Evolutionary conservation across 2,888 invertebrate genomes (phyloP).

Genomic region (Ochropleura plecta): DNA sequence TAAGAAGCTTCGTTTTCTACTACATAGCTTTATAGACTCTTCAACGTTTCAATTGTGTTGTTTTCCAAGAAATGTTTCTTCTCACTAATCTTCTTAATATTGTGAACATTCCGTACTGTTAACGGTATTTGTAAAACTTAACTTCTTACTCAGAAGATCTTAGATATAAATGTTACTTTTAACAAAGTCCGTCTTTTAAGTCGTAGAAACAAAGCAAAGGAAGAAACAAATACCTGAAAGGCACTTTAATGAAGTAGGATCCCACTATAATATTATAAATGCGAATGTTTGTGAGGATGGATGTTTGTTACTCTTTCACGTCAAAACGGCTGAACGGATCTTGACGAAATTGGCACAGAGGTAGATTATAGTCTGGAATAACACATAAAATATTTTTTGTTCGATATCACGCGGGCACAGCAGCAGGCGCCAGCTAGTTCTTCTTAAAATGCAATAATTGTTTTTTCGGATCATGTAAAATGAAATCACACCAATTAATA

Average conservation of each 20-base stretch:
- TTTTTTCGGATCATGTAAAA: background rate
- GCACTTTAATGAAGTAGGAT: background rate
- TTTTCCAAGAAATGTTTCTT: conserved; percentile 44
- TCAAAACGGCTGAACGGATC: too few relatives aligned
- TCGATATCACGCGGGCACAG: too few relatives aligned
- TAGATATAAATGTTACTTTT: conserved; percentile 2
- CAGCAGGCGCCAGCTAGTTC: too few relatives aligned
- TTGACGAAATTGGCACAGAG: too few relatives aligned
- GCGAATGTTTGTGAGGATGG: too few relatives aligned
- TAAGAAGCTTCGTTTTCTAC: conserved; percentile 21
- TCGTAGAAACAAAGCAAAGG: background rate
- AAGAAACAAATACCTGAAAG: background rate
- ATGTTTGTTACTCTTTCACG: too few relatives aligned
- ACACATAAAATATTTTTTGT: too few relatives aligned
- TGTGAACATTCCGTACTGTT: conserved; percentile 28
- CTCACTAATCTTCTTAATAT: conserved; percentile 42
- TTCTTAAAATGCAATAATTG: too few relatives aligned
- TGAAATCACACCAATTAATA: conserved; percentile 1
- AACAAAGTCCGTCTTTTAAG: background rate
- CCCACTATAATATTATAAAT: background rate
- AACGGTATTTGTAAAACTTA: conserved; percentile 23
- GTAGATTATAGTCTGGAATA: too few relatives aligned
- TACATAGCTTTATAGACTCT: conserved; percentile 24
- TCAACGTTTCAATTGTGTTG: conserved; percentile 40
- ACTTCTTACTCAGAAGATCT: background rate